phyloP scores from a whole-genome alignment of 2,888 invertebrate species.

The Thymelicus acteon region DNA sequence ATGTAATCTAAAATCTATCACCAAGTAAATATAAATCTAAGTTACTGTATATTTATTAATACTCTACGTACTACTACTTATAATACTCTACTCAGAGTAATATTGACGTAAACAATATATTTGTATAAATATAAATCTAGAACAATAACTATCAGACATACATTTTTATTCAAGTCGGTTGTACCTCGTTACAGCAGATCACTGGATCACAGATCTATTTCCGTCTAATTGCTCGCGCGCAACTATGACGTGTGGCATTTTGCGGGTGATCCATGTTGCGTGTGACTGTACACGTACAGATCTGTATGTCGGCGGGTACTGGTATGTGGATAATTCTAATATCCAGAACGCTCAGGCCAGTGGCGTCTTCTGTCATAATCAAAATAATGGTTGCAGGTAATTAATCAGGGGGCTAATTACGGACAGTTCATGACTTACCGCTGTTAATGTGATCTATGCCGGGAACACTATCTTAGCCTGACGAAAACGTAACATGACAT shows the following conservation, averaged over 20 bases:
- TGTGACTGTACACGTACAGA: background rate
- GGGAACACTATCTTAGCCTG: background rate
- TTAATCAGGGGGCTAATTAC: constrained; percentile 11
- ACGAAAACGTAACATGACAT: background rate
- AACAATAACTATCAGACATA: background rate
- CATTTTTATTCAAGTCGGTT: no score
- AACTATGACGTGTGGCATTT: constrained; percentile 34
- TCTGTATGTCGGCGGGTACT: background rate
- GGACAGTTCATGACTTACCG: constrained; percentile 1
- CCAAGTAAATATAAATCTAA: no score
- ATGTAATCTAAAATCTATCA: no score
- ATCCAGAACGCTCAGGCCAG: constrained; percentile 5
- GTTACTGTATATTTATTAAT: no score
- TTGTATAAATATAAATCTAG: background rate
- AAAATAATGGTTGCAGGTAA: constrained; percentile 1
- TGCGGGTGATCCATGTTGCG: constrained; percentile 52
- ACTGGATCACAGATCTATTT: constrained; percentile 10
- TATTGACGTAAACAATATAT: background rate
- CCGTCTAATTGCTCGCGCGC: constrained; percentile 23
- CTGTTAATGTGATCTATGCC: background rate
- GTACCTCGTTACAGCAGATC: background rate
- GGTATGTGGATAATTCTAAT: background rate
- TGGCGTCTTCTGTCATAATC: constrained; percentile 12
- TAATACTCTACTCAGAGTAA: no score
- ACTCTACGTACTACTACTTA: no score